phyloP scores from a whole-genome alignment of 2,888 invertebrate species.

The Mythimna lalbum region DNA sequence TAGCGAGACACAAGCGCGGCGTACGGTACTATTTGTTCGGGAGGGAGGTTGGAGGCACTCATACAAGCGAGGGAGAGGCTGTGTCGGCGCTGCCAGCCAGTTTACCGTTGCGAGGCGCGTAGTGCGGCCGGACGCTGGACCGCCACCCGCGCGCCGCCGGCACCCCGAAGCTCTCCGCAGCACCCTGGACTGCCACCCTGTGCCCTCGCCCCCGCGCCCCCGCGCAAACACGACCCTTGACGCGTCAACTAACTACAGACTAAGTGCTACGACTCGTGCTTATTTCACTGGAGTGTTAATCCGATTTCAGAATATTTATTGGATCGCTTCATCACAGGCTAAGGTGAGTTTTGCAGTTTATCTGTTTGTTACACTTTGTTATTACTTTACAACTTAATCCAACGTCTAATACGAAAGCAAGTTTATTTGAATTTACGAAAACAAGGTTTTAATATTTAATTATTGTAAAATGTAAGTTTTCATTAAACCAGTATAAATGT shows the following conservation, averaged over 20 bases:
- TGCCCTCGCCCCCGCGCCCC: slow-evolving; percentile 68
- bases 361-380: slow-evolving; percentile 12
- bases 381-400: slow-evolving; percentile 9
- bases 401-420: not conserved
- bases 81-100: slow-evolving; percentile 87
- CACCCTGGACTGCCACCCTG: slow-evolving; percentile 75
- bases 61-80: slow-evolving; percentile 88
- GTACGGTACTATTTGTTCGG: slow-evolving; percentile 90
- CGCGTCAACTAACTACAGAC: slow-evolving; percentile 81
- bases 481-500: slow-evolving; percentile 39
- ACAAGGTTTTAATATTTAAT: slow-evolving; percentile 17
- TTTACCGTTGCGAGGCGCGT: slow-evolving; percentile 91
- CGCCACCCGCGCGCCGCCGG: slow-evolving; percentile 88
- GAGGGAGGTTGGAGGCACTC: slow-evolving; percentile 90
- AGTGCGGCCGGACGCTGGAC: slow-evolving; percentile 89
- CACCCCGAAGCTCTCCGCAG: slow-evolving; percentile 78
- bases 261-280: slow-evolving; percentile 88
- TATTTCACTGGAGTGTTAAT: slow-evolving; percentile 87
- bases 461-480: slow-evolving; percentile 37
- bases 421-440: slow-evolving; percentile 6
- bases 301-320: slow-evolving; percentile 87
- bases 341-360: slow-evolving; percentile 78
- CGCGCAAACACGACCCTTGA: slow-evolving; percentile 75
- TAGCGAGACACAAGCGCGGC: slow-evolving; percentile 87
- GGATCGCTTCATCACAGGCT: slow-evolving; percentile 83